Base-by-base conservation (phyloP, 2,888 invertebrate genomes). In the Apodemia hepburni region DNA sequence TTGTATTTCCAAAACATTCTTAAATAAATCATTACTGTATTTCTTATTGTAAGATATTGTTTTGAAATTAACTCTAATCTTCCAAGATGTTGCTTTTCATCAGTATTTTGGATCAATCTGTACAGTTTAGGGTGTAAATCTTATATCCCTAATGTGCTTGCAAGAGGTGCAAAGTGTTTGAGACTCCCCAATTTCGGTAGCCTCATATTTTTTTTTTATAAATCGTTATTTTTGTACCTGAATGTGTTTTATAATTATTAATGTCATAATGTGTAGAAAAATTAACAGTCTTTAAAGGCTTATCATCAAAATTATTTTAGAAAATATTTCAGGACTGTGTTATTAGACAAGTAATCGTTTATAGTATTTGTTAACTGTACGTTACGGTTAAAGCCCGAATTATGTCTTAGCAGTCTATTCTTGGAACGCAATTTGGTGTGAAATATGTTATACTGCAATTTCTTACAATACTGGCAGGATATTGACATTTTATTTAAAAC, bases 321-420 rank as follows among this genome's bases (percentile, higher is more conserved):
- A 75, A 72, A 77, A 79, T 81, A 80, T 81, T 82, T 79, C 76
- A 79, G 84, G 79, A 87, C 87, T 89, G 88, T 87, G 87, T 86
- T 88, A 88, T 84, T 87, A 87, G 85, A 79, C 72, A 74, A 81
- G 80, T 85, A 84, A 80, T 76, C 78, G 70, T 81, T 77, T 77
- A 73, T 76, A 72, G 74, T 77, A 70, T 76, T 57, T 45, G 45
- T 61, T 61, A 45, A 33, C 45, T 61, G 45, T 45, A 47, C 45
- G 54, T 27, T 57, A 57, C 29, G 54, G 54, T 57, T 57, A 27
- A 57, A 57, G 54, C 15, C 27, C 7, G 29, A 29, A 57, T 57
- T 57, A 15, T 15, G 54, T 57, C 15, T 57, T 57, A 15, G 54
- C 45, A 17, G 45, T 17, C 2, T 42, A n/a, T 45, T 45, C 15